A percentile compares a stretch with the other conserved stretches of the same genome.
Evolutionary conservation across 2,888 invertebrate species (phyloP).

Genomic region (Serrognathus titanus): DNA sequence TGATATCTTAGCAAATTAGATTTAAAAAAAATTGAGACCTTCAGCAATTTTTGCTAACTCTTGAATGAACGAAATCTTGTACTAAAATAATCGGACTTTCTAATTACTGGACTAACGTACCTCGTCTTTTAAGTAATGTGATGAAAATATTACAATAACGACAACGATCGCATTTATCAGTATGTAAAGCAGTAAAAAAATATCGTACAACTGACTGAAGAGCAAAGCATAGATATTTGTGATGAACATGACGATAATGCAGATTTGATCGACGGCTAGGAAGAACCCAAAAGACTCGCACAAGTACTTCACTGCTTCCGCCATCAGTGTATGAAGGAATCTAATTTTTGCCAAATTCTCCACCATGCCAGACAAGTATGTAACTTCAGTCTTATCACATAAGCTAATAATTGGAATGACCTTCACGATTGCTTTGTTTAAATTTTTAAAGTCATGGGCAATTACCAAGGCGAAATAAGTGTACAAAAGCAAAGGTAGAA

Average conservation of each 20-base stretch:
- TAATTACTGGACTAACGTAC: constrained; percentile 15
- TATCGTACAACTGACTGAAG: constrained; percentile 9
- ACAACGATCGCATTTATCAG: constrained; percentile 23
- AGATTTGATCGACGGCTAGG: constrained; percentile 30
- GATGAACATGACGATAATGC: constrained; percentile 26
- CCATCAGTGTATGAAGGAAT: constrained; percentile 26
- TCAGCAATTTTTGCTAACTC: too few species aligned
- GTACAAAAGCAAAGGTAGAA: constrained; percentile 28
- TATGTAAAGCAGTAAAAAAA: constrained; percentile 24
- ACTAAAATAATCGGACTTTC: too few species aligned
- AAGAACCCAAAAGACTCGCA: constrained; percentile 30
- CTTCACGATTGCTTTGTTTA: constrained; percentile 21
- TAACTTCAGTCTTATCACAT: constrained; percentile 10
- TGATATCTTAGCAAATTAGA: too few species aligned
- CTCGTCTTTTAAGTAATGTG: constrained; percentile 24
- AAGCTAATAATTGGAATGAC: constrained; percentile 7
- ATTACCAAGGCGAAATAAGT: constrained; percentile 26
- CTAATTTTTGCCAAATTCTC: constrained; percentile 22
- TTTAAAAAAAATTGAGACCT: too few species aligned
- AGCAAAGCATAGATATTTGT: constrained; percentile 27
- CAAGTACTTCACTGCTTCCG: constrained; percentile 25
- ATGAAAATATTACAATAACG: constrained; percentile 22
- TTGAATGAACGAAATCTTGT: neutral
- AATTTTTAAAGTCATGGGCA: constrained; percentile 20
- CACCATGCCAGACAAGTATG: constrained; percentile 14